Percentiles rank a stretch among this genome's conserved stretches.
phyloP scores from a whole-genome alignment of 2,888 invertebrate genomes.

The Macaria liturata region DNA sequence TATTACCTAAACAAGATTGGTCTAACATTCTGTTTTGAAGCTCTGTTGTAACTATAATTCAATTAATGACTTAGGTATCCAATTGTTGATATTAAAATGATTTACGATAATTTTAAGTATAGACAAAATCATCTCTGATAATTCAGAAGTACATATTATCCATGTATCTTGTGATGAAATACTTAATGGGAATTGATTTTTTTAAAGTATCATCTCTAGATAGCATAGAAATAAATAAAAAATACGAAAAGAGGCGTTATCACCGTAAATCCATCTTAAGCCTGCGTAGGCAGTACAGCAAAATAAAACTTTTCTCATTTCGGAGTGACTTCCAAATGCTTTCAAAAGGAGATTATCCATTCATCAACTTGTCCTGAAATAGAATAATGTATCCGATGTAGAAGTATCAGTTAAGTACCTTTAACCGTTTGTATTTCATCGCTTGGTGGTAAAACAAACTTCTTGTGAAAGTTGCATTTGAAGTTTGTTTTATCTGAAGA shows the following conservation, averaged over 20 bases:
- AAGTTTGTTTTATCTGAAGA: too few species aligned
- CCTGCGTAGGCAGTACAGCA: constrained; percentile 11
- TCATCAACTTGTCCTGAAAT: constrained; percentile 12
- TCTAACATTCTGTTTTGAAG: too few species aligned
- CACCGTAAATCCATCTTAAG: background rate
- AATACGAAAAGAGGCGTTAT: background rate
- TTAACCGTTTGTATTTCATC: constrained; percentile 1
- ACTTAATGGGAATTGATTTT: too few species aligned
- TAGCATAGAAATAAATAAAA: background rate
- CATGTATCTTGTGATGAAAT: too few species aligned
- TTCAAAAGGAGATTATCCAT: constrained; percentile 7
- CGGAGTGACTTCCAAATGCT: constrained; percentile 3
- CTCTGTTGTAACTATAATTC: too few species aligned
- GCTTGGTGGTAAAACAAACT: background rate
- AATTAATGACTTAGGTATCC: too few species aligned
- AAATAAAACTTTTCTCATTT: constrained; percentile 18
- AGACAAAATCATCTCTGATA: too few species aligned
- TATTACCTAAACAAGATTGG: too few species aligned
- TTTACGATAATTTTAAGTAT: too few species aligned
- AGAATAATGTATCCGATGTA: constrained; percentile 1
- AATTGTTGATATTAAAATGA: too few species aligned
- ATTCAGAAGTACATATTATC: too few species aligned
- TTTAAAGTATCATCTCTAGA: background rate
- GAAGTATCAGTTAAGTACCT: constrained; percentile 5
- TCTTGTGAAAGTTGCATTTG: background rate